A percentile compares a stretch with the other conserved stretches of the same genome.
phyloP scores from a whole-genome alignment of 2,113 vertebrate species.

The Merops nubicus region DNA sequence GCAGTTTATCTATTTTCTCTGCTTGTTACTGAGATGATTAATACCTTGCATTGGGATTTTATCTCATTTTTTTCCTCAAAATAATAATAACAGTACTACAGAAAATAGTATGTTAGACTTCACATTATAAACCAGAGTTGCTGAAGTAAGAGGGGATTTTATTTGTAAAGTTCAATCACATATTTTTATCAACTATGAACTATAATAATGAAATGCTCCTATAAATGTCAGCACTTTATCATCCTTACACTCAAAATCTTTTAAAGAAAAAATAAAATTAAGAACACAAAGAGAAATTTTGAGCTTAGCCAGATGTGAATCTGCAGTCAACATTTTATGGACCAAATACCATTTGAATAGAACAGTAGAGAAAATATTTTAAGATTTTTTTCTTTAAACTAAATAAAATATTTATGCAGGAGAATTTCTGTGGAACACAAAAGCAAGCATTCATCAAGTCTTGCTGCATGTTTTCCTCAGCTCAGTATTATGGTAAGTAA shows the following conservation, averaged over 20 bases:
- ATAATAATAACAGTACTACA: neutral
- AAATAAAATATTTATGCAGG: slow-evolving; percentile 73
- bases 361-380: slow-evolving; percentile 64
- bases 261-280: slow-evolving; percentile 50
- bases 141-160: slow-evolving; percentile 14
- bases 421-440: slow-evolving; percentile 44
- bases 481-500: slow-evolving; percentile 9
- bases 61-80: neutral
- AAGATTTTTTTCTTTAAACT: slow-evolving; percentile 63
- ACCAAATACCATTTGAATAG: slow-evolving; percentile 59
- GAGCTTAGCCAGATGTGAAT: slow-evolving; percentile 51
- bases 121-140: neutral
- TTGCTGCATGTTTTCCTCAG: slow-evolving; percentile 41
- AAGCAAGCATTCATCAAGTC: slow-evolving; percentile 40
- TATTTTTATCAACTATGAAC: slow-evolving; percentile 47
- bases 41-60: neutral
- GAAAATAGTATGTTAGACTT: slow-evolving; percentile 11
- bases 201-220: slow-evolving; percentile 42
- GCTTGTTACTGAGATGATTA: neutral
- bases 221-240: slow-evolving; percentile 57
- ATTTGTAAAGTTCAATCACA: slow-evolving; percentile 60
- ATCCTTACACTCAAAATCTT: slow-evolving; percentile 22
- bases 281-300: slow-evolving; percentile 36
- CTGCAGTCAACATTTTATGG: slow-evolving; percentile 50
- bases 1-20: neutral